A percentile compares a stretch with the other conserved stretches of the same genome.
phyloP scores from a whole-genome alignment of 2,888 invertebrate species.

The Iselma pallidipennis region DNA sequence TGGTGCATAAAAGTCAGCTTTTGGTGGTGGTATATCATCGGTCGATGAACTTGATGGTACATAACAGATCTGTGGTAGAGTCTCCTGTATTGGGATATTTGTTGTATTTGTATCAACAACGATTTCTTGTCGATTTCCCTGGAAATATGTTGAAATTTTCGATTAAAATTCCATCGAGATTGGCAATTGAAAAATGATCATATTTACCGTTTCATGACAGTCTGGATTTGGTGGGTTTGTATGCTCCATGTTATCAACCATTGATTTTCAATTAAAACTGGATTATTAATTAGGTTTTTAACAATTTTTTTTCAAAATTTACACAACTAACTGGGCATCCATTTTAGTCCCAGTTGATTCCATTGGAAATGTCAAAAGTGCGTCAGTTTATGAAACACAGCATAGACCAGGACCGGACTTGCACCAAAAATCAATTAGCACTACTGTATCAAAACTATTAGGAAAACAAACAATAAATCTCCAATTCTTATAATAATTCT shows the following conservation, averaged over 20 bases:
- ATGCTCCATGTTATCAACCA: not conserved
- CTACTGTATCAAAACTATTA: no score
- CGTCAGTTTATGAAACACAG: no score
- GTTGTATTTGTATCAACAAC: constrained; percentile 24
- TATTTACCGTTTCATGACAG: constrained; percentile 21
- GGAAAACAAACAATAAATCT: no score
- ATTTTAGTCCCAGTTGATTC: constrained; percentile 10
- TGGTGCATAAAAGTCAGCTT: constrained; percentile 82
- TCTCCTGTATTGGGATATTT: constrained; percentile 9
- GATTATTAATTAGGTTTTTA: not conserved
- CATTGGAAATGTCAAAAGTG: not conserved
- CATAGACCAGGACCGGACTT: not conserved
- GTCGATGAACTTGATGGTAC: constrained; percentile 42
- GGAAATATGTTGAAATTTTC: constrained; percentile 11
- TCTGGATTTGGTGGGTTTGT: constrained; percentile 24
- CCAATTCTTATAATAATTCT: no score
- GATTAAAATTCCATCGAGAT: no score
- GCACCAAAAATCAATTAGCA: not conserved
- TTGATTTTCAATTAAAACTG: not conserved
- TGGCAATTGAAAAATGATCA: no score
- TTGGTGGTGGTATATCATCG: constrained; percentile 78
- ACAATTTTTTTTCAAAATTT: not conserved
- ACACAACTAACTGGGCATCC: constrained; percentile 25
- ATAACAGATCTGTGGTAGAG: constrained; percentile 27
- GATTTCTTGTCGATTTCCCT: constrained; percentile 28